Evolutionary conservation across 2,113 vertebrate genomes (phyloP).

Genomic region (Melanostigma gelatinosum): DNA sequence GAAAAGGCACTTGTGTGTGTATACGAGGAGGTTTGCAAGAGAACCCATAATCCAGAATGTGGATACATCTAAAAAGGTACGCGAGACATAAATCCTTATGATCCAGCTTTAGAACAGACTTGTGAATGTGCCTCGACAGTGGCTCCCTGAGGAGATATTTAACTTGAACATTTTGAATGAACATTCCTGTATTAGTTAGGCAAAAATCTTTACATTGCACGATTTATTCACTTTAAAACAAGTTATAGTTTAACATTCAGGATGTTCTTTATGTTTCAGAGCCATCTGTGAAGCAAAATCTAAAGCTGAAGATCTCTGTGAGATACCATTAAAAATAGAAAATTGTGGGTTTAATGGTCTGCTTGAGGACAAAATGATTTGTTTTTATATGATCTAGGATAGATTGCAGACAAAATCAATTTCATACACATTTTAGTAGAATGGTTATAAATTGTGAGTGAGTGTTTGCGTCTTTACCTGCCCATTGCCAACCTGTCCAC

Average conservation of each 20-base stretch:
- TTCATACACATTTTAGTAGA: not conserved
- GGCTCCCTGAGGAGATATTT: not conserved
- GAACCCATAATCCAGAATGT: not conserved
- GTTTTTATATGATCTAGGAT: too few species aligned
- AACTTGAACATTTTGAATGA: not conserved
- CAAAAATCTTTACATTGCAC: not conserved
- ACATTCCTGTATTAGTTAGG: not conserved
- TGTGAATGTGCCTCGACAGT: not conserved
- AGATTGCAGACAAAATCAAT: not conserved
- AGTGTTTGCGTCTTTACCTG: slow-evolving; percentile 84
- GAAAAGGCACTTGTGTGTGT: slow-evolving; percentile 12
- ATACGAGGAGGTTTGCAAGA: slow-evolving; percentile 8
- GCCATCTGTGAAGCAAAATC: not conserved
- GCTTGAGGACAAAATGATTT: not conserved
- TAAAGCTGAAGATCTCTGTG: not conserved
- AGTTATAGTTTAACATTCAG: not conserved
- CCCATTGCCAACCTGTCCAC: slow-evolving; percentile 92
- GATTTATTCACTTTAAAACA: not conserved
- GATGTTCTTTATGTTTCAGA: not conserved
- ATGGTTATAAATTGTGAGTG: not conserved
- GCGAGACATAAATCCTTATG: not conserved
- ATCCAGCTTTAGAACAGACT: not conserved
- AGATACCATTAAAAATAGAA: not conserved
- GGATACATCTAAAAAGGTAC: not conserved
- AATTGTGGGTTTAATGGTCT: not conserved